These are phyloP conservation scores for Sardina pilchardus DNA, from an alignment of 2,113 vertebrate species.

Conservation along the genomic window DNA sequence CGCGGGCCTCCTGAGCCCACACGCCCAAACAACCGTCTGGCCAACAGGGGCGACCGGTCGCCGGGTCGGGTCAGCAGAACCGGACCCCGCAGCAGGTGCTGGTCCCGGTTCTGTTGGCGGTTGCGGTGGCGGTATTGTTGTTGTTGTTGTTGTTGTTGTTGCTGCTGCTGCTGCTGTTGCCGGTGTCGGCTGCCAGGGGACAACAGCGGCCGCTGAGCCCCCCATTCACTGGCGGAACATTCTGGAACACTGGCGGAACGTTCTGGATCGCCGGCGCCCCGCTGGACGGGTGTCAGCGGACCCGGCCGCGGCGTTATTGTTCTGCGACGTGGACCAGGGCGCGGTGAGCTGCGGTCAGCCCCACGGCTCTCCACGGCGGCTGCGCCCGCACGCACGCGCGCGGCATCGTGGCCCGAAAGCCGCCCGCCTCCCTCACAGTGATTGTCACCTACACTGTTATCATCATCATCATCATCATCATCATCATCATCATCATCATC, in stretches of 20 bases:
- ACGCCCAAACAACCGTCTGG: not conserved
- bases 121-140: not conserved
- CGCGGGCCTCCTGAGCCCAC: not conserved
- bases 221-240: conserved; percentile 26
- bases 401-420: not conserved
- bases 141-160: not conserved
- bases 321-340: not conserved
- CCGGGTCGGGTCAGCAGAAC: not conserved
- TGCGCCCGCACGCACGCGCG: not conserved
- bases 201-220: not conserved
- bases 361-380: not conserved
- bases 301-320: not conserved
- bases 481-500: not conserved
- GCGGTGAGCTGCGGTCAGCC: not conserved
- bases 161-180: not conserved
- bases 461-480: not conserved
- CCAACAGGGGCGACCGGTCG: not conserved
- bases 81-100: not conserved
- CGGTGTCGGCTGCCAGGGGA: not conserved
- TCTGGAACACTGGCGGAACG: not conserved
- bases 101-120: not conserved
- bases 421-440: not conserved
- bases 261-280: not conserved
- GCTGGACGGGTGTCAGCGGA: not conserved
- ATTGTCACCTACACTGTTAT: not conserved